Evolutionary conservation across 2,888 invertebrate species (phyloP).

Genomic region (Microplitis manilae): DNA sequence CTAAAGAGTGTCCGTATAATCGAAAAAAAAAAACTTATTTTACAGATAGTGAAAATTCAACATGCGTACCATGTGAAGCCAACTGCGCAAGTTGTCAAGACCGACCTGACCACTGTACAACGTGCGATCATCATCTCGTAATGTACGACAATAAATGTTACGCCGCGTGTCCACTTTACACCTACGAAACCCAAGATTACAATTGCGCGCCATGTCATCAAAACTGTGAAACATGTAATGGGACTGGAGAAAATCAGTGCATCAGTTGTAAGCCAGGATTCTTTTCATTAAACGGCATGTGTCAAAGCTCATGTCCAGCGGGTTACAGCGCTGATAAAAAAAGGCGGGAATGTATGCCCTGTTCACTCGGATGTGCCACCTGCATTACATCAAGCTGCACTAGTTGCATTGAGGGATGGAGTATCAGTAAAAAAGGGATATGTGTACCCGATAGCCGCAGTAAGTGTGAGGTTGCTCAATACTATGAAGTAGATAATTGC

Average conservation of each 20-base stretch:
- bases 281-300: constrained; percentile 82
- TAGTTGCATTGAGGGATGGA: constrained; percentile 83
- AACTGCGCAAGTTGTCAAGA: constrained; percentile 91
- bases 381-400: constrained; percentile 83
- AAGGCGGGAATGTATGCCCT: constrained; percentile 84
- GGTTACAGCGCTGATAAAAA: constrained; percentile 85
- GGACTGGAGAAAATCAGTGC: constrained; percentile 84
- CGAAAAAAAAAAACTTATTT: constrained; percentile 1
- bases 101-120: constrained; percentile 86
- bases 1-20: too few relatives aligned
- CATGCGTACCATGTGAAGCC: constrained; percentile 88
- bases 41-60: constrained; percentile 79
- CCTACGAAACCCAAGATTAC: constrained; percentile 90
- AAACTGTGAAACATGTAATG: constrained; percentile 86
- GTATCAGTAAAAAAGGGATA: constrained; percentile 81
- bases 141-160: constrained; percentile 87
- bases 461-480: constrained; percentile 79
- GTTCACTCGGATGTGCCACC: constrained; percentile 84
- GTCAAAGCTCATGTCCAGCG: constrained; percentile 81
- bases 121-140: constrained; percentile 90
- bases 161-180: constrained; percentile 86
- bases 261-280: constrained; percentile 84
- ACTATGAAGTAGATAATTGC: constrained; percentile 81
- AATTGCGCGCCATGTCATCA: constrained; percentile 85
- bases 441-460: constrained; percentile 82